Evolutionary conservation across 2,797 vertebrate genomes (phyloP), one percentile per base, ranked within the genome.

Genomic region (Avahi laniger): DNA sequence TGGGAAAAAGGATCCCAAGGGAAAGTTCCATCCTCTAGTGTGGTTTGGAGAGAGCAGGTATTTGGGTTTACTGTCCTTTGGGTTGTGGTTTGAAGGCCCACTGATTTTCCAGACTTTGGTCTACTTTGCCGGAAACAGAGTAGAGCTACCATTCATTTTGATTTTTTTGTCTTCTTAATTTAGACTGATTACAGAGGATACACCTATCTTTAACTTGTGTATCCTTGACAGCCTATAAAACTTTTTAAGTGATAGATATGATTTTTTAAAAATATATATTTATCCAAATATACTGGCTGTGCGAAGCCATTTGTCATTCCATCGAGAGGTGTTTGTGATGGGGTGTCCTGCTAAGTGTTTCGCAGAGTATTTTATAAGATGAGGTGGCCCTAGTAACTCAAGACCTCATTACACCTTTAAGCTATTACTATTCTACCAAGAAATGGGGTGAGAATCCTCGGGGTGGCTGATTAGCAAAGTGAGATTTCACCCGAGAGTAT

Each of bases 21-120:
- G 97, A 97, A 97, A 96, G 97, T 97, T 98, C 97, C 97, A 97
- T 95, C 94, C 92, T 93, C 92, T 79, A 52, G 93, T 92, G 94
- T 97, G 97, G 95, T 85, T 94, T 97, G 97, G 95, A 97, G 81
- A 94, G 48, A 41, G 59, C 78, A 90, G 61, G 88, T 85, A 52
- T 96, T 92, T 96, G 95, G 97, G 95, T 95, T 97, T 92, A 93
- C 97, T 95, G 84, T 97, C 93, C 93, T 94, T 89, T 93, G 95
- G 96, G 92, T 13, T 97, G 97, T 93, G 96, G 97, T 97, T 96
- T 95, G 86, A 97, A 94, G 83, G 93, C 52, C 72, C 89, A 79
- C 76, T 95, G 76, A 81, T 93, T 96, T 97, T 98, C 94, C 97
- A 97, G 96, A 97, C 96, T 93, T 95, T 35, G 61, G 94, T 93